Base-by-base conservation (phyloP, 2,888 invertebrate species). In the Lamellibrachia columna region DNA sequence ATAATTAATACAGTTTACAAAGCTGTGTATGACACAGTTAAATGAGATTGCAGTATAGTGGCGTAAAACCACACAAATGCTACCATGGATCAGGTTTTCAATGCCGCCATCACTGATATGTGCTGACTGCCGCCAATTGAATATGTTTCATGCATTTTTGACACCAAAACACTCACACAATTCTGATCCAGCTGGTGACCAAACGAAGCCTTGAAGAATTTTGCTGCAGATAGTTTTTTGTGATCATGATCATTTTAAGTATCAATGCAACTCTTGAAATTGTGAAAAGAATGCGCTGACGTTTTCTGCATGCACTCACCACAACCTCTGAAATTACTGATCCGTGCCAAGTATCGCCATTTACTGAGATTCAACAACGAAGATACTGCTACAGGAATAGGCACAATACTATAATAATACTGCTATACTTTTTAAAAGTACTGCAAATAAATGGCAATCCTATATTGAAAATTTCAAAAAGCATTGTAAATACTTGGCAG, bases 151-250 rank as follows among this genome's bases (percentile, higher is more conserved):
- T 9, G 55, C 55, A 75, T 75, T 22, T 40, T 40, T 3, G 4
- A n/a, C 15, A 22, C 22, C 15, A 75, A 75, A 22, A 75, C 75
- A 40, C 0, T 40, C 40, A 40, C 15, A 75, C 75, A 75, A 15
- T 15, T 11, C 15, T 75, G 15, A 75, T 6, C 22, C 75, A 75
- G n/a, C 75, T 11, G 75, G 3, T 75, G 75, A 3, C 11, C 75
- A 75, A 75, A 75, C 75, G 75, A 75, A 75, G 22, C 15, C 75
- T 75, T 75, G 75, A 75, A 75, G 75, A 75, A 75, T 75, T 75
- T 75, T 75, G 75, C n/a, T 4, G 22, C 7, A 4, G 75, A 75
- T 75, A 11, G 22, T 75, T 11, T 75, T 75, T 7, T 75, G 22
- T 22, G 22, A 22, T 7, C 22, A 22, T 60, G 15, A 60, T 15